phyloP scores from a whole-genome alignment of 2,113 vertebrate species.

The Ciconia maguari region DNA sequence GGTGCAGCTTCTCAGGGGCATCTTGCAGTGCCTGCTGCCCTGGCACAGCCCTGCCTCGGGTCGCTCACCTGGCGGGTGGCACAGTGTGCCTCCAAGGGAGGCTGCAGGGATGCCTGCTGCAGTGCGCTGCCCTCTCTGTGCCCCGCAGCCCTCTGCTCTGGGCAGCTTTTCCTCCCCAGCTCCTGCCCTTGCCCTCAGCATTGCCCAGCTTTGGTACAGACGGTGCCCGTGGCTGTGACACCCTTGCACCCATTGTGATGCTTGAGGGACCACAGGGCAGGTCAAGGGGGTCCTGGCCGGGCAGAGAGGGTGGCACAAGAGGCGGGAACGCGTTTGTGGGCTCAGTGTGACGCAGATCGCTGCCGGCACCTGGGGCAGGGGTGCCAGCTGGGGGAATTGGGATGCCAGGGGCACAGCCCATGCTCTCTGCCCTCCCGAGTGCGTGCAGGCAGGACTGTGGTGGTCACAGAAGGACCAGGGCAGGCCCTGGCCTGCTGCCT shows the following conservation, averaged over 20 bases:
- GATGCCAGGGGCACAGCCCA: background rate
- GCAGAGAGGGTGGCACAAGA: background rate
- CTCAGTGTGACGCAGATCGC: background rate
- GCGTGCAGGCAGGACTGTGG: background rate
- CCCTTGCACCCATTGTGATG: background rate
- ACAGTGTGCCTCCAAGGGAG: background rate
- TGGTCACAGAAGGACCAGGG: background rate
- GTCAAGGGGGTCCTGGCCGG: background rate
- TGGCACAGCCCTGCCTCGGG: background rate
- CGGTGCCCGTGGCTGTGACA: rapidly evolving
- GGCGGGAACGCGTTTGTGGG: rapidly evolving
- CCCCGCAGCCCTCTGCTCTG: background rate
- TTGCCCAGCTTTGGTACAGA: background rate
- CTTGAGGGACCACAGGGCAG: background rate
- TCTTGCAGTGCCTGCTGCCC: background rate
- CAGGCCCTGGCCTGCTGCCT: rapidly evolving
- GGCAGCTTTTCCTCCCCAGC: background rate
- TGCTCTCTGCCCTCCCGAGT: background rate
- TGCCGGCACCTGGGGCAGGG: background rate
- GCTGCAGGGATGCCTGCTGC: background rate
- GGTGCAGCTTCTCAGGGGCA: background rate
- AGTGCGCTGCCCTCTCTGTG: background rate
- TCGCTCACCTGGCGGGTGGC: rapidly evolving
- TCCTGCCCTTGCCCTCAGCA: background rate
- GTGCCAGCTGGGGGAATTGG: background rate